Percentiles rank a stretch among this genome's conserved stretches.
Conservation (phyloP, 2,113 vertebrate genomes). For the Istiophorus platypterus region DNA sequence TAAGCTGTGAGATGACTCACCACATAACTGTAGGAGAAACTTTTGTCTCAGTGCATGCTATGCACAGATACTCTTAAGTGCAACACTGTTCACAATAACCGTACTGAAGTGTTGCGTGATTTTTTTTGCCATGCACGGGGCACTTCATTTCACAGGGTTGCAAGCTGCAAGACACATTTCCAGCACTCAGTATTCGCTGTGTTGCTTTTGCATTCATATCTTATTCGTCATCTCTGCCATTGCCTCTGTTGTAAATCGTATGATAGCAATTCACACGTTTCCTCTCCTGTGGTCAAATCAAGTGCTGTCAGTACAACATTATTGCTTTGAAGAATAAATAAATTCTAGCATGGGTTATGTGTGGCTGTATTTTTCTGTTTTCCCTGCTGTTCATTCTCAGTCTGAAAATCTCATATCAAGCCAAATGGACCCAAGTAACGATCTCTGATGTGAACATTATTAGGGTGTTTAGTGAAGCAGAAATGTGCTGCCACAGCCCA, state of each 20-base stretch:
- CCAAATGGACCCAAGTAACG: slow-evolving; percentile 72
- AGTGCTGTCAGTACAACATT: not conserved
- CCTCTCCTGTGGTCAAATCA: not conserved
- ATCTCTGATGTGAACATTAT: slow-evolving; percentile 81
- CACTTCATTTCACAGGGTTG: slow-evolving; percentile 8
- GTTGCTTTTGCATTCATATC: not conserved
- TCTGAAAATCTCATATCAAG: slow-evolving; percentile 67
- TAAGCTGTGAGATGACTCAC: not conserved
- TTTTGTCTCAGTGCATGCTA: not conserved
- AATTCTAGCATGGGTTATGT: not conserved
- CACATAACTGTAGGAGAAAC: not conserved
- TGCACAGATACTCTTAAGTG: not conserved
- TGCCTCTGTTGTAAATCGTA: not conserved
- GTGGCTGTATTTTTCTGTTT: not conserved
- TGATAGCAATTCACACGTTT: not conserved
- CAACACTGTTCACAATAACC: not conserved
- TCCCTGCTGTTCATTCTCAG: slow-evolving; percentile 41
- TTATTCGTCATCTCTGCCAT: not conserved
- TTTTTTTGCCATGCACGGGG: not conserved
- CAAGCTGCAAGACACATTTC: not conserved
- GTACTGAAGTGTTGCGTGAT: not conserved
- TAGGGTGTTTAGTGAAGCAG: slow-evolving; percentile 81
- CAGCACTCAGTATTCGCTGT: not conserved
- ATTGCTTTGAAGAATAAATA: not conserved
- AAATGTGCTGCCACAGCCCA: slow-evolving; percentile 74